Evolutionary conservation across 2,888 invertebrate genomes (phyloP).

Genomic region (Synergus laeviventris): DNA sequence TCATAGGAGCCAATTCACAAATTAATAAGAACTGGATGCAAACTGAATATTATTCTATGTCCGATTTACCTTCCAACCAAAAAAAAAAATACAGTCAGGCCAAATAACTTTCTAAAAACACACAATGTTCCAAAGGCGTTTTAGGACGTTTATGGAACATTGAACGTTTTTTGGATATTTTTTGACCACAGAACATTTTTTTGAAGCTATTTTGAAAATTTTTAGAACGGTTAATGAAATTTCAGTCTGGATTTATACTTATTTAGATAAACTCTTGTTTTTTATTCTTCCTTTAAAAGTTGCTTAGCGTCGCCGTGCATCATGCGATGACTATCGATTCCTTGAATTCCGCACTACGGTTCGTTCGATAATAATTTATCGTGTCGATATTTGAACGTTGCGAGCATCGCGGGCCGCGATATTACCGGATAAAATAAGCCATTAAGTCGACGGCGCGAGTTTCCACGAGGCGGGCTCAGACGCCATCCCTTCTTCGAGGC

Average conservation of each 20-base stretch:
- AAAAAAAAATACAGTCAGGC: no score
- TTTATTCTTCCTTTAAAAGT: background rate
- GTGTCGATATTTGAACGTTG: constrained; percentile 57
- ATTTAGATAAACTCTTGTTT: background rate
- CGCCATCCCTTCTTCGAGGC: constrained; percentile 52
- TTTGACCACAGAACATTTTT: no score
- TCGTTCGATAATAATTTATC: constrained; percentile 56
- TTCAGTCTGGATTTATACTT: background rate
- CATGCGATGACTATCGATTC: constrained; percentile 21
- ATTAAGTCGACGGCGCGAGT: constrained; percentile 68
- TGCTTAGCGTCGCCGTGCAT: background rate
- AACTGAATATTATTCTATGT: no score
- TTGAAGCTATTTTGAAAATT: background rate
- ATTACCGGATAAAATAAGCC: constrained; percentile 73
- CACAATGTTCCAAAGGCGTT: no score
- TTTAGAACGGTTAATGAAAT: background rate
- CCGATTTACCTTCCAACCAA: no score
- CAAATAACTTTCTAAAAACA: no score
- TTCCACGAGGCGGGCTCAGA: constrained; percentile 58
- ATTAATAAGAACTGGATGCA: no score
- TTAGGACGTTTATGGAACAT: no score
- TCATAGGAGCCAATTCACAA: background rate
- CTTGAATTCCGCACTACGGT: constrained; percentile 22
- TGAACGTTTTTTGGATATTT: no score
- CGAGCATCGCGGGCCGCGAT: constrained; percentile 61